phyloP scores from a whole-genome alignment of 2,888 invertebrate genomes.

The Noctua janthina region DNA sequence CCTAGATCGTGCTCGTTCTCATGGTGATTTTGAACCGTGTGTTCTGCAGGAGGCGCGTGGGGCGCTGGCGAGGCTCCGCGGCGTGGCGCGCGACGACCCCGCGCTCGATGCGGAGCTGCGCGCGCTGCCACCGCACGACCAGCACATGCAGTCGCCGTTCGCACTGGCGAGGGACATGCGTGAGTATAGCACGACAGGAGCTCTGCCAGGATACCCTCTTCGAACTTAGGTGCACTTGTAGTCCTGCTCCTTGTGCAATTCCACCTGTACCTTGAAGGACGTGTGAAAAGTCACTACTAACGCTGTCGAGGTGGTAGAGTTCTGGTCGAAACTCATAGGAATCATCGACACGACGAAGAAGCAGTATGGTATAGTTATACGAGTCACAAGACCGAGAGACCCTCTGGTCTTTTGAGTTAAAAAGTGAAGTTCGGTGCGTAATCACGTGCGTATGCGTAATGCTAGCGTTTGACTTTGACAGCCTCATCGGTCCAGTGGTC shows the following conservation, averaged over 20 bases:
- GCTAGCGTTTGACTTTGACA: no score
- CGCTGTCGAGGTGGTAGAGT: not conserved
- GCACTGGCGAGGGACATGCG: slow-evolving; percentile 75
- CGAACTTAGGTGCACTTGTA: not conserved
- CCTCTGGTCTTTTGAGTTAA: not conserved
- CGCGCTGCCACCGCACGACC: slow-evolving; percentile 74
- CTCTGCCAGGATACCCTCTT: not conserved
- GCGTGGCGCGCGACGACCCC: slow-evolving; percentile 59
- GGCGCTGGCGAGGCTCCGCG: slow-evolving; percentile 79
- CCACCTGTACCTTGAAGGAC: not conserved
- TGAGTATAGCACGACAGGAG: slow-evolving; percentile 61
- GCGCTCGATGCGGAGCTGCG: slow-evolving; percentile 70
- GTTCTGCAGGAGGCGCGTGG: slow-evolving; percentile 74
- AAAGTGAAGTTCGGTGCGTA: not conserved
- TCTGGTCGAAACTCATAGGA: not conserved
- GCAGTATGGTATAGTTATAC: not conserved
- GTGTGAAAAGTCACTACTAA: not conserved
- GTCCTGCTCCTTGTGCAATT: not conserved
- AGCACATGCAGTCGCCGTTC: slow-evolving; percentile 64
- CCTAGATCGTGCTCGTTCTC: not conserved
- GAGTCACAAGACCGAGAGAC: not conserved
- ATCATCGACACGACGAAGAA: not conserved
- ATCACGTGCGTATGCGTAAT: not conserved
- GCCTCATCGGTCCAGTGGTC: no score
- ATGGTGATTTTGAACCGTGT: not conserved